Evolutionary conservation across 2,113 vertebrate species (phyloP).

Genomic region (Oncorhynchus tshawytscha): DNA sequence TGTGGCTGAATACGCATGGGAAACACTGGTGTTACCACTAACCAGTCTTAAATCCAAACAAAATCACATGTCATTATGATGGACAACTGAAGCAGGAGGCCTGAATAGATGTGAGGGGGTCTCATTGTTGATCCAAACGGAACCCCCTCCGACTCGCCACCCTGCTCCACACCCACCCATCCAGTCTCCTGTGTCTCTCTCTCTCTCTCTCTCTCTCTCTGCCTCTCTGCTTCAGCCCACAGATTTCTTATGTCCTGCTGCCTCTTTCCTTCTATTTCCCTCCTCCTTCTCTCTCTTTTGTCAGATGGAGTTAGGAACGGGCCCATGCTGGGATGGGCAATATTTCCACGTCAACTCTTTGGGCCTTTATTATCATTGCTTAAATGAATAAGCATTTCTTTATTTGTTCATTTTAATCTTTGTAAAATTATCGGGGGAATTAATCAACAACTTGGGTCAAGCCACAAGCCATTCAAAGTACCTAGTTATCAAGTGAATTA

Average conservation of each 20-base stretch:
- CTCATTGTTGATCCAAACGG: conserved; percentile 48
- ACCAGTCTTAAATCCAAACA: conserved; percentile 84
- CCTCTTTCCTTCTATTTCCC: background rate
- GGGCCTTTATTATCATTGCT: background rate
- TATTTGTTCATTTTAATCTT: too few relatives aligned
- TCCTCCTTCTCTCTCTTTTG: conserved; percentile 7
- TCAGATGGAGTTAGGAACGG: conserved; percentile 11
- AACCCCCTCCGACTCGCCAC: too few relatives aligned
- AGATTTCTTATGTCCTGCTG: background rate
- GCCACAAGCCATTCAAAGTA: background rate
- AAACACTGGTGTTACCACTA: conserved; percentile 77
- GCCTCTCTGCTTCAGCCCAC: conserved; percentile 1
- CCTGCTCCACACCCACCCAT: background rate
- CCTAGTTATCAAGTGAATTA: background rate
- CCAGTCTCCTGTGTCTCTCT: background rate
- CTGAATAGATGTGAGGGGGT: conserved; percentile 84
- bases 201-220: too few relatives aligned
- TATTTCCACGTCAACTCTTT: background rate
- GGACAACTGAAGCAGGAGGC: conserved; percentile 82
- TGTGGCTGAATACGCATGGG: conserved; percentile 71
- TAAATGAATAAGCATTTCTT: background rate
- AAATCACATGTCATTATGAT: conserved; percentile 90
- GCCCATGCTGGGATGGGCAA: conserved; percentile 15
- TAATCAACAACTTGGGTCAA: background rate
- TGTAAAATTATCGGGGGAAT: too few relatives aligned